These are phyloP conservation scores for Nomada goodeniana DNA, from an alignment of 2,888 invertebrate species.

Conservation along the genomic window DNA sequence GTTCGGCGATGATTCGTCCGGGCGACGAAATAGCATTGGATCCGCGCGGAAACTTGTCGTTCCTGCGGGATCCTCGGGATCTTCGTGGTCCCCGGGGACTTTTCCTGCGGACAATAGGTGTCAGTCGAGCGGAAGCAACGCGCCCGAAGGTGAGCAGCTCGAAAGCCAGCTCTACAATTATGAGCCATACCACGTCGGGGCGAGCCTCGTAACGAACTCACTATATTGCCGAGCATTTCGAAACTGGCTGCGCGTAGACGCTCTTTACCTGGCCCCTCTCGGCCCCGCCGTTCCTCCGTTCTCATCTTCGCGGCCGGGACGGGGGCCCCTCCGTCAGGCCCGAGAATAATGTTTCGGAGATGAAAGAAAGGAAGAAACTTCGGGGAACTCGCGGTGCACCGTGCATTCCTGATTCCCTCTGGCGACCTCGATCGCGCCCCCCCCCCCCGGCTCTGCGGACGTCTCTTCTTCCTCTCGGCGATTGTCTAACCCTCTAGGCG, in stretches of 20 bases:
- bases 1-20: background rate
- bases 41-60: background rate
- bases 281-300: slow-evolving; percentile 13
- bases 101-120: slow-evolving; percentile 78
- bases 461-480: slow-evolving; percentile 11
- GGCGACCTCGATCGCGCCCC: slow-evolving; percentile 50
- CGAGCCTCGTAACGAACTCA: slow-evolving; percentile 82
- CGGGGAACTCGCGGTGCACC: slow-evolving; percentile 56
- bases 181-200: slow-evolving; percentile 83
- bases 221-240: slow-evolving; percentile 80
- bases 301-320: slow-evolving; percentile 16
- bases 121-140: slow-evolving; percentile 72
- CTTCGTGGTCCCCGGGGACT: background rate
- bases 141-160: slow-evolving; percentile 79
- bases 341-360: slow-evolving; percentile 63
- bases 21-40: no score
- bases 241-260: slow-evolving; percentile 67
- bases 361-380: slow-evolving; percentile 63
- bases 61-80: background rate
- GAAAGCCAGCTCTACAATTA: slow-evolving; percentile 82
- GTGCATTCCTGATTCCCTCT: slow-evolving; percentile 42
- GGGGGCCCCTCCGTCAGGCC: slow-evolving; percentile 39
- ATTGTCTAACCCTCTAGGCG: background rate
- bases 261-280: slow-evolving; percentile 64
- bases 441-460: background rate